Percentiles rank a stretch among this genome's conserved stretches.
Conservation (phyloP, 1,140 invertebrate species). For the Littorina saxatilis region DNA sequence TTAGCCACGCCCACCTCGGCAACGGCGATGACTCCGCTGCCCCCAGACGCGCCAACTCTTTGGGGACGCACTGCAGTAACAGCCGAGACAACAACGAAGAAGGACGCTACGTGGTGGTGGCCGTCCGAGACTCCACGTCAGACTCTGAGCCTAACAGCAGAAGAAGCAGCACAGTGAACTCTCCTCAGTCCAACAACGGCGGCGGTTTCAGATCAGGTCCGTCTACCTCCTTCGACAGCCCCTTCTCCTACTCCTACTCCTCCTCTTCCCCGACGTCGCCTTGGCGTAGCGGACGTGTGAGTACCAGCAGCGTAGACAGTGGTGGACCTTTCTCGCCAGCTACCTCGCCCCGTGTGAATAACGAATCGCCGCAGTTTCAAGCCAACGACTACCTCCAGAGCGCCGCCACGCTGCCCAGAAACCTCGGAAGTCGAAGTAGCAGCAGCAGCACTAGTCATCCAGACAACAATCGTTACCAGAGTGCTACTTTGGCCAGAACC, state of each 20-base stretch:
- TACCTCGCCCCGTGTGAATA: background rate
- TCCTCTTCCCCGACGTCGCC: no score
- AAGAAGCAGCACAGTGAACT: background rate
- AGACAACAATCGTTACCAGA: background rate
- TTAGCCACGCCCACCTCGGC: background rate
- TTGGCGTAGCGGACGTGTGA: background rate
- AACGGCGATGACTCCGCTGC: background rate
- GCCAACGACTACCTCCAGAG: background rate
- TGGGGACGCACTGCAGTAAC: no score
- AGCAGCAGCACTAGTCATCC: background rate
- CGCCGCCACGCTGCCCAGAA: background rate
- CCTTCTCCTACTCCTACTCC: no score
- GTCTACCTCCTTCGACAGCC: background rate
- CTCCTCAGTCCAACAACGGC: background rate
- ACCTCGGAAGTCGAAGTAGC: background rate
- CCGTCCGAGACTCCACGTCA: conserved; percentile 1
- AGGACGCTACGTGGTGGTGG: conserved; percentile 4
- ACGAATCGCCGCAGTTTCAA: background rate
- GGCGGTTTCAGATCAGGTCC: background rate
- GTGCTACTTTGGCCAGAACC: background rate
- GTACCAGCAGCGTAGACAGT: conserved; percentile 11
- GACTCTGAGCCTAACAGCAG: background rate
- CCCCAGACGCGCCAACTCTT: background rate
- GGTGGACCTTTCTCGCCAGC: background rate
- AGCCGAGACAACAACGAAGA: background rate